Evolutionary conservation across 2,113 vertebrate genomes (phyloP).

Genomic region (Cyanocitta stelleri): DNA sequence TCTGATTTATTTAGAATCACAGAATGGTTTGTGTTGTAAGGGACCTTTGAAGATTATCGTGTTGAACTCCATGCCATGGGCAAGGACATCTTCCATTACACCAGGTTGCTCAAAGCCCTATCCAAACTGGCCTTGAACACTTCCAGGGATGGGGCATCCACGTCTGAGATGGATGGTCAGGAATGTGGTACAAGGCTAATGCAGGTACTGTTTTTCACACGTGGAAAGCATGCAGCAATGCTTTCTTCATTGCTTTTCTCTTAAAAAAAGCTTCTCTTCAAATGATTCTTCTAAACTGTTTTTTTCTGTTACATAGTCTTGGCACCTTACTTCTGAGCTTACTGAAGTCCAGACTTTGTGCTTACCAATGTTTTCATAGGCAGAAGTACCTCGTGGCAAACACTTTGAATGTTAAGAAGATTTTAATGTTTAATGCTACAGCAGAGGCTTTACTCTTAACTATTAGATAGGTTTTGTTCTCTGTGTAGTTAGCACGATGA

Average conservation of each 20-base stretch:
- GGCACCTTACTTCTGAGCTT: background rate
- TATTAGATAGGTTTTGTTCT: background rate
- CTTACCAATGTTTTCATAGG: background rate
- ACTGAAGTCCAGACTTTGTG: background rate
- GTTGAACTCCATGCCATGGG: accelerated
- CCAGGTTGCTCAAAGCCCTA: background rate
- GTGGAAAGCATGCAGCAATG: background rate
- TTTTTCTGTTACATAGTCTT: background rate
- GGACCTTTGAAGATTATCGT: background rate
- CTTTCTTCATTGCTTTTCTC: background rate
- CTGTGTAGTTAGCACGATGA: background rate
- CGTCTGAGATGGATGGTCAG: background rate
- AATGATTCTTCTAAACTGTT: background rate
- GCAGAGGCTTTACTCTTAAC: background rate
- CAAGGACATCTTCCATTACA: background rate
- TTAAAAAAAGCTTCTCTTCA: background rate
- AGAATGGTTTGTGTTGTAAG: background rate
- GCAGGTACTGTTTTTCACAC: background rate
- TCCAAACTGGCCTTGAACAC: background rate
- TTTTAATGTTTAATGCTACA: background rate
- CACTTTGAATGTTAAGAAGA: background rate
- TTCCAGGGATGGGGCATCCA: background rate
- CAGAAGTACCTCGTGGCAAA: background rate
- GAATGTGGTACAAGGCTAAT: background rate
- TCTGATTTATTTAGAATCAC: background rate